Evolutionary conservation across 2,888 invertebrate genomes (phyloP).

Genomic region (Agrochola lota): DNA sequence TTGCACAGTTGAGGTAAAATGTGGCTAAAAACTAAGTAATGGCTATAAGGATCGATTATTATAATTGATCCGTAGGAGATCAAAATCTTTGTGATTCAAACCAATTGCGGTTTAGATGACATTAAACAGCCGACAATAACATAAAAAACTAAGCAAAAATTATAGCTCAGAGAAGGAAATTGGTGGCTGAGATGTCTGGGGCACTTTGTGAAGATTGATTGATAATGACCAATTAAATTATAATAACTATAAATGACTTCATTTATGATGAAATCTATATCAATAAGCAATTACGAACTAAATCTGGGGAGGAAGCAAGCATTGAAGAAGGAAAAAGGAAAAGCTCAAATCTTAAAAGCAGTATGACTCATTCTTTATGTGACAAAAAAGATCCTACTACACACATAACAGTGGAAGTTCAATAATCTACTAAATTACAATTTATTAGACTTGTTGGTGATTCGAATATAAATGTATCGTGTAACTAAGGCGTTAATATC

Average conservation of each 20-base stretch:
- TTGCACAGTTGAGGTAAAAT: conserved; percentile 2
- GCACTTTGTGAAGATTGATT: conserved; percentile 20
- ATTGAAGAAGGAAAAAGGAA: background rate
- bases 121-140: conserved; percentile 32
- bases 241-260: background rate
- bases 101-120: conserved; percentile 3
- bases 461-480: conserved; percentile 25
- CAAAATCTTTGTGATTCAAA: conserved; percentile 11
- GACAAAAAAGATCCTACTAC: conserved; percentile 21
- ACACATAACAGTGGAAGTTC: conserved; percentile 36
- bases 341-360: background rate
- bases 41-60: conserved; percentile 6
- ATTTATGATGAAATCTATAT: background rate
- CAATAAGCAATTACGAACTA: conserved; percentile 1
- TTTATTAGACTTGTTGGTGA: conserved; percentile 27
- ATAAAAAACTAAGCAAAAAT: conserved; percentile 26
- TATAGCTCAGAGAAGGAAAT: conserved; percentile 29
- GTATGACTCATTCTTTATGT: conserved; percentile 24
- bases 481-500: background rate
- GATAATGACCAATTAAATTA: conserved; percentile 5
- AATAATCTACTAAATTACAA: conserved; percentile 55
- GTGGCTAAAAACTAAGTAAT: background rate
- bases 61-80: conserved; percentile 29
- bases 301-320: conserved; percentile 12
- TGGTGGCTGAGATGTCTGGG: background rate